Evolutionary conservation across 2,797 vertebrate genomes (phyloP), one percentile per base, ranked within the genome.

Genomic region (Brachymystax lenok): DNA sequence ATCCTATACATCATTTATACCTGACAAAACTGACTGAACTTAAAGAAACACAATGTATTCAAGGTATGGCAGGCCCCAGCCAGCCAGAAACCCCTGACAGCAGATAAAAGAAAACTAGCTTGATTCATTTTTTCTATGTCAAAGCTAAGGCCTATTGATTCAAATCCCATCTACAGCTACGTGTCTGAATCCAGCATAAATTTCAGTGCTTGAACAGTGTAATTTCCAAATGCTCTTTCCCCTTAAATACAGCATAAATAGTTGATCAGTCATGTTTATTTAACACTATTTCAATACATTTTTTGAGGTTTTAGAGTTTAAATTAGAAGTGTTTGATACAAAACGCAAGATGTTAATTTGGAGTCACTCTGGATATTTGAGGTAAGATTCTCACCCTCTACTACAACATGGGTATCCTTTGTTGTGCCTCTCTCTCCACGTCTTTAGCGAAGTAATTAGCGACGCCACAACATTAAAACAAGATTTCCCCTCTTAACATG

Each of bases 1-100:
- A 69, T 72, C 71, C 50, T 68, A n/a, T 87, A 56, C 77, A 85
- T 90, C 87, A 91, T 90, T 90, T 40, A 89, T 84, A 73, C 74
- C 77, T 76, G 81, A 85, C 71, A 66, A 88, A 40, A 6, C 1
- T 10, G 14, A 82, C 84, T 77, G 81, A 17, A 28, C 88, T 90
- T 82, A 87, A 88, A 56, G 54, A 56, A 56, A 74, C 74, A 67
- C 30, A 67, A 63, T 35, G 69, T 21, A 79, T 73, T 85, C 69
- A 80, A 79, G 87, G 51, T 73, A 50, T 66, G 30, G 27, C 61
- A 69, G 74, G 79, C 79, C 73, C 8, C 24, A 69, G 33, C 30
- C 12, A 84, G 70, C 50, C 67, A 79, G 74, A 68, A 82, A 73
- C 82, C 74, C 78, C 75, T 86, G 80, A 86, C 83, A 84, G 74